A percentile compares a stretch with the other conserved stretches of the same genome.
Conservation (phyloP, 2,888 invertebrate genomes). For the Melanargia galathea region DNA sequence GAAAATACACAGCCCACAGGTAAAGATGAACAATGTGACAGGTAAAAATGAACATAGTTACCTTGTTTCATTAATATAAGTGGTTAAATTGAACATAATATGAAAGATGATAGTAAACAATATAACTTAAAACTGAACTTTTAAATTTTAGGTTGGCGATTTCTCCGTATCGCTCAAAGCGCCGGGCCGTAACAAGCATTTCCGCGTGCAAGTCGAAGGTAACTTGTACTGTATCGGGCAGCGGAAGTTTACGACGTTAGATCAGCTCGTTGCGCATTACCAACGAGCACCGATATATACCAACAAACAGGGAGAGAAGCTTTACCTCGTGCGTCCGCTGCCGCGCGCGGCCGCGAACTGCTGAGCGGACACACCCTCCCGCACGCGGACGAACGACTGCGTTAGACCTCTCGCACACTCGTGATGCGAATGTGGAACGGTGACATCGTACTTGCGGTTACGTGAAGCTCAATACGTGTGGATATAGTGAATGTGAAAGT, state of each 20-base stretch:
- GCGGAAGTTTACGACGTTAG: slow-evolving; percentile 97
- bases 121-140: background rate
- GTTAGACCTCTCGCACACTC: slow-evolving; percentile 18
- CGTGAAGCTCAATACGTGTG: slow-evolving; percentile 16
- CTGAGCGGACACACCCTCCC: slow-evolving; percentile 47
- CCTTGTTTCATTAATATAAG: background rate
- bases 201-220: slow-evolving; percentile 97
- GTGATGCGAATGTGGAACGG: slow-evolving; percentile 13
- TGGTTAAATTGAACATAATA: background rate
- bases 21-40: background rate
- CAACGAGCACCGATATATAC: slow-evolving; percentile 99
- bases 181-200: slow-evolving; percentile 98
- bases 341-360: slow-evolving; percentile 77
- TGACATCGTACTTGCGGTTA: background rate
- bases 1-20: no score
- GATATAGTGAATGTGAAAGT: slow-evolving; percentile 19
- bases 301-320: slow-evolving; percentile 98
- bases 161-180: slow-evolving; percentile 99
- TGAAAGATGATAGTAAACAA: no score
- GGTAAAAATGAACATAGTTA: slow-evolving; percentile 2
- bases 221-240: slow-evolving; percentile 98
- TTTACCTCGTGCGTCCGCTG: slow-evolving; percentile 97
- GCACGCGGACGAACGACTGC: slow-evolving; percentile 15
- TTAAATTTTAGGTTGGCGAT: slow-evolving; percentile 94
- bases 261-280: slow-evolving; percentile 98